phyloP scores from a whole-genome alignment of 23 tunicate genomes.

The Diplosoma virens region DNA sequence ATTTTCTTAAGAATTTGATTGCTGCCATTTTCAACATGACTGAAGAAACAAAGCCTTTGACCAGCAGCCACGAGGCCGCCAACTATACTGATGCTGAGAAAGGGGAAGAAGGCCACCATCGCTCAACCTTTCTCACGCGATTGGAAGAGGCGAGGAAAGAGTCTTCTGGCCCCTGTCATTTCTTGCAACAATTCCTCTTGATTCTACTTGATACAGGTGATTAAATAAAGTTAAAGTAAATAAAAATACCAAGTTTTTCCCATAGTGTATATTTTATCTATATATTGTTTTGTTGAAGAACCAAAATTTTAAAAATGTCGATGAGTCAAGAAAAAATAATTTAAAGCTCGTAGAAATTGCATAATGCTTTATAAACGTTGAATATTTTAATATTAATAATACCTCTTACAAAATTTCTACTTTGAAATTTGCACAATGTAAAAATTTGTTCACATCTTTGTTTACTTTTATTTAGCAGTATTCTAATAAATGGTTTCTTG shows the following conservation, averaged over 20 bases:
- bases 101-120: neutral
- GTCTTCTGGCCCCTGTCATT: constrained; percentile 2
- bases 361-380: neutral
- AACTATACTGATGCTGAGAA: neutral
- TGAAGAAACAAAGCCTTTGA: constrained; percentile 1
- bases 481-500: neutral
- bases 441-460: neutral
- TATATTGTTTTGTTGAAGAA: too few species aligned
- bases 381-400: neutral
- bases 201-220: neutral
- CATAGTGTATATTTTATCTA: too few species aligned
- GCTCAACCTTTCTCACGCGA: neutral
- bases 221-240: too few species aligned
- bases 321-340: neutral
- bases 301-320: neutral
- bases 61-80: neutral
- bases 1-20: too few species aligned
- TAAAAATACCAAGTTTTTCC: too few species aligned
- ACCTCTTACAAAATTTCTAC: neutral
- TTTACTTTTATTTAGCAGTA: neutral
- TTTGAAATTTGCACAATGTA: neutral
- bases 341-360: neutral
- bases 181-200: neutral
- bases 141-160: neutral
- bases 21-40: neutral